Conservation (phyloP, 2,888 invertebrate genomes). For the Mimachlamys varia region DNA sequence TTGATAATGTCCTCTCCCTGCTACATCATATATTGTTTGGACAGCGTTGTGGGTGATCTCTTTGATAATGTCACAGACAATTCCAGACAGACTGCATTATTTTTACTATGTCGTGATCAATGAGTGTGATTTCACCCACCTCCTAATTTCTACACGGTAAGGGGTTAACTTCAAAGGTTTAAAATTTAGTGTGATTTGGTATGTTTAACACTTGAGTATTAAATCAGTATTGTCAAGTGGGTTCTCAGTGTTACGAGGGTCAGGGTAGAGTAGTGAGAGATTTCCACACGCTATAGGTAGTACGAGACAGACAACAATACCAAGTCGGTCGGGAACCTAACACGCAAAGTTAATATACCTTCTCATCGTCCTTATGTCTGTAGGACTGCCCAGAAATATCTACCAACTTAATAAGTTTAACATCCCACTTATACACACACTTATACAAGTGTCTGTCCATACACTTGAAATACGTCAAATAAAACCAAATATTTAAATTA, state of each 20-base stretch:
- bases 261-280: neutral
- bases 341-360: neutral
- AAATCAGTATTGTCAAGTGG: conserved; percentile 17
- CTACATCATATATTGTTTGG: too few relatives aligned
- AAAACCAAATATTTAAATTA: neutral
- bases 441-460: neutral
- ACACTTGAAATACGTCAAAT: neutral
- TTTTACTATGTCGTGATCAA: neutral
- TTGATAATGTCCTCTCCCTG: too few relatives aligned
- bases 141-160: neutral
- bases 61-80: neutral
- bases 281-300: neutral
- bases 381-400: too few relatives aligned
- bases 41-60: neutral
- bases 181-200: conserved; percentile 23
- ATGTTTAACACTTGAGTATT: neutral
- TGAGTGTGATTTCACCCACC: neutral
- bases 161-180: conserved; percentile 28
- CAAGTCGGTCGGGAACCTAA: neutral
- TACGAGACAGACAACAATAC: neutral
- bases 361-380: too few relatives aligned
- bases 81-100: neutral
- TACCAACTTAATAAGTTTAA: neutral
- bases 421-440: neutral
- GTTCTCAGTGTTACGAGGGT: neutral